A percentile compares a stretch with the other conserved stretches of the same genome.
phyloP scores from a whole-genome alignment of 2,797 vertebrate species.

The Acanthis flammea region DNA sequence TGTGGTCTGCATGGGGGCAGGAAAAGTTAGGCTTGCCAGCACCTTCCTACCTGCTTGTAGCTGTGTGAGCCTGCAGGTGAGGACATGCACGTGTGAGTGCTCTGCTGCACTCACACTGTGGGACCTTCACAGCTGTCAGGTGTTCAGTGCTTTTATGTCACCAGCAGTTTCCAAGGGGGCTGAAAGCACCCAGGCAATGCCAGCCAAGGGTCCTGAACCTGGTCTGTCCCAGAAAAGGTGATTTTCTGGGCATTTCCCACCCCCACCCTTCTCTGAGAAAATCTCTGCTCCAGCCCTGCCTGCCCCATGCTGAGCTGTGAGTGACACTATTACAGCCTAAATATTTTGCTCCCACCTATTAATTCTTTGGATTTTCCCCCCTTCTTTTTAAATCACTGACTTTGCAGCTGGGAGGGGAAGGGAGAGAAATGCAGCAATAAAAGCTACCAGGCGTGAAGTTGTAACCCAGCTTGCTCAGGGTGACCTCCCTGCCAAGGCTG shows the following conservation, averaged over 20 bases:
- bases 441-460: conserved; percentile 46
- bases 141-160: not conserved
- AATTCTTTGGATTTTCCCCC: not conserved
- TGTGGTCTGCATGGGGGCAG: not conserved
- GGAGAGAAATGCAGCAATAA: conserved; percentile 7
- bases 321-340: not conserved
- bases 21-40: not conserved
- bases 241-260: not conserved
- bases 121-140: not conserved
- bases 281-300: not conserved
- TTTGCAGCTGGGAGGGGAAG: not conserved
- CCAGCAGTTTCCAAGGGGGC: not conserved
- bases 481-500: conserved; percentile 34
- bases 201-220: not conserved
- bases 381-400: conserved; percentile 35
- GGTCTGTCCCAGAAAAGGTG: not conserved
- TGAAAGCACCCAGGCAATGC: not conserved
- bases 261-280: not conserved
- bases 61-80: not conserved
- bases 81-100: rapidly evolving
- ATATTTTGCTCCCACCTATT: not conserved
- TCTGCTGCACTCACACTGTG: not conserved
- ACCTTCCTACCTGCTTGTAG: not conserved
- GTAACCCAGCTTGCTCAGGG: conserved; percentile 22
- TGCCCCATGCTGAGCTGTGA: rapidly evolving